Evolutionary conservation across 2,888 invertebrate species (phyloP).

Genomic region (Dolichomitus sp.): DNA sequence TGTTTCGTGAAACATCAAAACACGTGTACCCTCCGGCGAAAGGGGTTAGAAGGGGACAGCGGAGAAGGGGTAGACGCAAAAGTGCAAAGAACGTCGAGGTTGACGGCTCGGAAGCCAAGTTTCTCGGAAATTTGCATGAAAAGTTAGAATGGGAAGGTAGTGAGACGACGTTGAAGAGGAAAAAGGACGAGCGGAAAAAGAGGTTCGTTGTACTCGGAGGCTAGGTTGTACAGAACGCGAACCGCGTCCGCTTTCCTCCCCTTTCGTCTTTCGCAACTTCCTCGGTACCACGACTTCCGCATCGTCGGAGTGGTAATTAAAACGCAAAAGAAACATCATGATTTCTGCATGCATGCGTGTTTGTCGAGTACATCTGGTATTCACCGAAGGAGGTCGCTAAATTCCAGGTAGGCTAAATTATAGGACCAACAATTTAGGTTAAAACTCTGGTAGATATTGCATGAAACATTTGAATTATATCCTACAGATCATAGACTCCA

Average conservation of each 20-base stretch:
- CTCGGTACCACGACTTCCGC: slow-evolving; percentile 25
- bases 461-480: background rate
- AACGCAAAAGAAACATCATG: slow-evolving; percentile 6
- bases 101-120: slow-evolving; percentile 27
- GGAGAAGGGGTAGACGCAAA: background rate
- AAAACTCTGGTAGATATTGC: background rate
- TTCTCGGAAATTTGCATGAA: slow-evolving; percentile 23
- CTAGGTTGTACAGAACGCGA: slow-evolving; percentile 20
- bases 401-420: background rate
- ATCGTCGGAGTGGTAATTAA: slow-evolving; percentile 27
- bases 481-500: background rate
- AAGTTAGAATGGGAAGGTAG: slow-evolving; percentile 26
- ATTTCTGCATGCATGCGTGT: background rate
- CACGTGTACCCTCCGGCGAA: background rate
- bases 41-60: background rate
- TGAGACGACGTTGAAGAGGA: slow-evolving; percentile 24
- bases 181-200: slow-evolving; percentile 20
- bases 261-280: slow-evolving; percentile 24
- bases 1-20: slow-evolving; percentile 20
- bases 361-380: background rate
- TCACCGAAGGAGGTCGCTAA: background rate
- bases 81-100: slow-evolving; percentile 24
- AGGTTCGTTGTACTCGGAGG: slow-evolving; percentile 25
- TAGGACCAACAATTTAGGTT: background rate
- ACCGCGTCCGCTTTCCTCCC: slow-evolving; percentile 16